Percentiles rank a stretch among this genome's conserved stretches.
These are phyloP conservation scores for Ranitomeya imitator DNA, from an alignment of 2,113 vertebrate genomes.

Conservation along the genomic window DNA sequence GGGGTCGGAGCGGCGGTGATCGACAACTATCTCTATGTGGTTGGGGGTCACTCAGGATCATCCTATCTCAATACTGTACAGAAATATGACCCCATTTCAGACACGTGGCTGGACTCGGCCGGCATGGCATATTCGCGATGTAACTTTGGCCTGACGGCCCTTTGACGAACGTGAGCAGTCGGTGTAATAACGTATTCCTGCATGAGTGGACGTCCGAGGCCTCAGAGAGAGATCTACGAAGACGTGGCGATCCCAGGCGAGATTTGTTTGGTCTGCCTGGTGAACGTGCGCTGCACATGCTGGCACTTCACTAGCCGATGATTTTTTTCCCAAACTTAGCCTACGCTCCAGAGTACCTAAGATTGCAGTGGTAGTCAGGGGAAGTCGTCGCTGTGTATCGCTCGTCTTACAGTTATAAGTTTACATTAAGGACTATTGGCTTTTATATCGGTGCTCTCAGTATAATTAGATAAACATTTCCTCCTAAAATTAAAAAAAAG, in stretches of 20 bases:
- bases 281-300: background rate
- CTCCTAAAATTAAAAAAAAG: background rate
- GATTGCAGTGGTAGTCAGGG: constrained; percentile 17
- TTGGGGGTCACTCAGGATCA: constrained; percentile 95
- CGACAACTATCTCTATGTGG: constrained; percentile 95
- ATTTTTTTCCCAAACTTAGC: constrained; percentile 1
- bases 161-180: constrained; percentile 77
- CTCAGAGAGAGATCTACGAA: constrained; percentile 56
- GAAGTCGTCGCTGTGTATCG: background rate
- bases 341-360: background rate
- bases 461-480: background rate
- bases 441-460: background rate
- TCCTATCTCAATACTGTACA: constrained; percentile 97
- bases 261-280: background rate
- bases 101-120: constrained; percentile 93
- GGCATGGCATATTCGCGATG: constrained; percentile 97
- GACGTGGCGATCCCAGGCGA: constrained; percentile 52
- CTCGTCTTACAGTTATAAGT: constrained; percentile 1
- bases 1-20: constrained; percentile 95
- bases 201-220: constrained; percentile 60
- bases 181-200: constrained; percentile 56
- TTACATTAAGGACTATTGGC: background rate
- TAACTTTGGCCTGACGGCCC: constrained; percentile 95
- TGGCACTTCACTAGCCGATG: background rate
- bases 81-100: constrained; percentile 91